These are phyloP conservation scores for Tachuris rubrigastra DNA, from an alignment of 2,113 vertebrate species.

Conservation along the genomic window DNA sequence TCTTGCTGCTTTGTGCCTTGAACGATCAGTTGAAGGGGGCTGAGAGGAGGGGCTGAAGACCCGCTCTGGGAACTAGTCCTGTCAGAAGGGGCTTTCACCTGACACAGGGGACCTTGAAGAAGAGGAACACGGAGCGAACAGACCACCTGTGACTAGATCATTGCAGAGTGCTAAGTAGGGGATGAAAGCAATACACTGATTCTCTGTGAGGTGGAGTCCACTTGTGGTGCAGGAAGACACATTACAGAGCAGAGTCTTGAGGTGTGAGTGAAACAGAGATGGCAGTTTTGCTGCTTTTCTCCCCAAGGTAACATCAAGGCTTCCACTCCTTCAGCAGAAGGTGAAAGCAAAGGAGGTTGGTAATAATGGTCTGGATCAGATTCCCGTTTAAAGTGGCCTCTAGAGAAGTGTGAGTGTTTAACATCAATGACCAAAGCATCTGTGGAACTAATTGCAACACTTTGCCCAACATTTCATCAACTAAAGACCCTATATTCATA, in stretches of 20 bases:
- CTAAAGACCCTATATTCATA: neutral
- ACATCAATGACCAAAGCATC: conserved; percentile 15
- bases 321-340: neutral
- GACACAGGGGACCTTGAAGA: neutral
- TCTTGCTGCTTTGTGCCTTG: neutral
- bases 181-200: neutral
- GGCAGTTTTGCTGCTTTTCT: neutral
- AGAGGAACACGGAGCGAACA: neutral
- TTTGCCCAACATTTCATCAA: neutral
- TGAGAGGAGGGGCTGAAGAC: neutral
- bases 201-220: neutral
- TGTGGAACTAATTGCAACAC: conserved; percentile 24
- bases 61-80: neutral
- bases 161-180: neutral
- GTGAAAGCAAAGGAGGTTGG: neutral
- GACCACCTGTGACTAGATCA: neutral
- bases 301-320: neutral
- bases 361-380: neutral
- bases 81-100: neutral
- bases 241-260: neutral
- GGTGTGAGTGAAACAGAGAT: neutral
- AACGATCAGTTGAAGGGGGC: neutral
- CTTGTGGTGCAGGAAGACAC: neutral
- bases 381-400: conserved; percentile 14
- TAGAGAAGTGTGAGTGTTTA: neutral